Base-by-base conservation (phyloP, 1,140 invertebrate genomes). In the Parapsyche elsis region DNA sequence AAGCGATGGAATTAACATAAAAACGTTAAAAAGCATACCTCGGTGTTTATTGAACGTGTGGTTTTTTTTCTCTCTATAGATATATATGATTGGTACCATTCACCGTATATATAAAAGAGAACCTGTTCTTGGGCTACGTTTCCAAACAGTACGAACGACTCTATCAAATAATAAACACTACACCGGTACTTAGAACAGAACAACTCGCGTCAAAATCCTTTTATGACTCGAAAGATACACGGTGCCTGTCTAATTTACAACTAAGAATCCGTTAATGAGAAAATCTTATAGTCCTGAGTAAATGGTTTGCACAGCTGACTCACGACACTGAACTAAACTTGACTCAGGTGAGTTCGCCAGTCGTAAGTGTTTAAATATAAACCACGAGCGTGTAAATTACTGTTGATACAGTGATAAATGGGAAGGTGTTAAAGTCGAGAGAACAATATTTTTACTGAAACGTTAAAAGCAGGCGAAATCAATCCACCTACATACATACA, bases 271-370 rank as follows among this genome's bases (percentile, higher is more conserved):
- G 49, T 16, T 53, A 53, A 53, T 53, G 10, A 53, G 49, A 53
- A 53, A 53, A 53, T 53, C 49, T 53, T 16, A 12, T 53, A 14
- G 10, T 53, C 49, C 16, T 10, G 16, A 16, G 10, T 53, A 53
- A 26, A 16, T 7, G 21, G 61, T 64, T 64, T 77, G 23, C 75
- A 77, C 75, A 77, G 75, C 16, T 77, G 75, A 77, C 23, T 77
- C 75, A 59, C 49, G 64, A 75, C 45, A 57, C 24, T 49, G 44
- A 30, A 67, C 46, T 38, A 30, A 45, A 75, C 46, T 75, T 75
- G 73, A 75, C 73, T 57, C 46, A 75, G 73, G 21, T 75, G 73
- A 75, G 9, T 21, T 74, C n/a, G 23, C 38, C 9, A 45, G 12
- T 26, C 26, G 19, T 57, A 57, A 57, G 14, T 67, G 61, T 16